phyloP scores from a whole-genome alignment of 1,140 invertebrate species.

The Apolygus lucorum region DNA sequence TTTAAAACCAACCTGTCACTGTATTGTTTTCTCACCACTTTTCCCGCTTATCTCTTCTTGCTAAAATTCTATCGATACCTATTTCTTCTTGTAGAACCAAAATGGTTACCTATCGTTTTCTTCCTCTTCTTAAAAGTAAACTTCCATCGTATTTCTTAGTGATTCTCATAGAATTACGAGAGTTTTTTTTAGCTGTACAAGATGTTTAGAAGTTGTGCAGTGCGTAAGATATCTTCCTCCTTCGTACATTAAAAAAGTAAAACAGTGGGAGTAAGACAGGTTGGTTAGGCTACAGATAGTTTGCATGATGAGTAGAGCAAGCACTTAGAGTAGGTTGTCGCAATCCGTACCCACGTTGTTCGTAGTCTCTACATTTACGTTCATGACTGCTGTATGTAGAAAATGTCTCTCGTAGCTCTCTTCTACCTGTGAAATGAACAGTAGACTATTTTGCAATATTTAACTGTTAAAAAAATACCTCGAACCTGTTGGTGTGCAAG shows the following conservation, averaged over 20 bases:
- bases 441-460: too few relatives aligned
- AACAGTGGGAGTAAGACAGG: constrained; percentile 15
- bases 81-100: constrained; percentile 9
- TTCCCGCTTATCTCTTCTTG: constrained; percentile 9
- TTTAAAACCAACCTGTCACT: constrained; percentile 29
- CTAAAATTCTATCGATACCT: neutral
- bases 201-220: too few relatives aligned
- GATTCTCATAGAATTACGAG: neutral
- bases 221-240: neutral
- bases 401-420: too few relatives aligned
- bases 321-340: constrained; percentile 6
- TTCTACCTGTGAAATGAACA: too few relatives aligned
- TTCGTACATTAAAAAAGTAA: neutral
- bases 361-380: too few relatives aligned
- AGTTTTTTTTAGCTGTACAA: too few relatives aligned
- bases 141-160: neutral
- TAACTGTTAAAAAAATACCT: too few relatives aligned
- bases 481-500: too few relatives aligned
- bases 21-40: constrained; percentile 2
- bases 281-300: constrained; percentile 25
- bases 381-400: too few relatives aligned
- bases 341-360: too few relatives aligned
- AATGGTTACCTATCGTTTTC: neutral
- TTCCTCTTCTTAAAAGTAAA: neutral
- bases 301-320: constrained; percentile 18